phyloP scores from a whole-genome alignment of 2,888 invertebrate genomes.

The Volucella inflata region DNA sequence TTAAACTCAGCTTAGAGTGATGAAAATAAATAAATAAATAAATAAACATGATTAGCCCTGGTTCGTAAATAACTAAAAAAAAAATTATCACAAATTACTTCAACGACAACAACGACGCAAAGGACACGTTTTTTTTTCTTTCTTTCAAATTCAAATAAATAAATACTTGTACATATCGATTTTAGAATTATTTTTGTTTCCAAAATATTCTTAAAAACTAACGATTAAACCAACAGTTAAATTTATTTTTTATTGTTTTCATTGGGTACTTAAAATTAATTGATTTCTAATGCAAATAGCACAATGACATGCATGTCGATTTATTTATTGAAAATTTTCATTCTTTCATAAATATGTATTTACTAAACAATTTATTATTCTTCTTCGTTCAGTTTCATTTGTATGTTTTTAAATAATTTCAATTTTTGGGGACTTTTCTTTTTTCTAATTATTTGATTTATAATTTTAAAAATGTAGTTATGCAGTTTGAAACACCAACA shows the following conservation, averaged over 20 bases:
- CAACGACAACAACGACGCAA: too few species aligned
- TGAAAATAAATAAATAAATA: too few species aligned
- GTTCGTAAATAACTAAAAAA: too few species aligned
- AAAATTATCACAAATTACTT: too few species aligned
- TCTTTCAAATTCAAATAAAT: too few species aligned
- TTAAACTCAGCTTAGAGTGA: too few species aligned
- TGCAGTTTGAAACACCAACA: constrained; percentile 84
- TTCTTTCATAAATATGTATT: constrained; percentile 17
- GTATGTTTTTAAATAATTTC: constrained; percentile 22
- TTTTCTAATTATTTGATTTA: constrained; percentile 3
- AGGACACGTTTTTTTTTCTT: too few species aligned
- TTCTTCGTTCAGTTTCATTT: constrained; percentile 16
- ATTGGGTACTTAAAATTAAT: constrained; percentile 15
- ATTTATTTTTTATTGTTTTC: not conserved
- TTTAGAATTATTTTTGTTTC: constrained; percentile 9
- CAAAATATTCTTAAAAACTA: constrained; percentile 3
- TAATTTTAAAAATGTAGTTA: constrained; percentile 75
- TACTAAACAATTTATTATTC: constrained; percentile 18
- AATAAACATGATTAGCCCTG: too few species aligned
- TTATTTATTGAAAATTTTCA: not conserved
- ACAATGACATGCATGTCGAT: constrained; percentile 55
- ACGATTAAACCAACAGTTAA: constrained; percentile 3
- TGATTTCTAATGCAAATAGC: constrained; percentile 53
- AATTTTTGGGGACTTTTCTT: constrained; percentile 13
- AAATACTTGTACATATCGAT: not conserved